Conservation (phyloP, 2,113 vertebrate species). For the Carassius auratus region DNA sequence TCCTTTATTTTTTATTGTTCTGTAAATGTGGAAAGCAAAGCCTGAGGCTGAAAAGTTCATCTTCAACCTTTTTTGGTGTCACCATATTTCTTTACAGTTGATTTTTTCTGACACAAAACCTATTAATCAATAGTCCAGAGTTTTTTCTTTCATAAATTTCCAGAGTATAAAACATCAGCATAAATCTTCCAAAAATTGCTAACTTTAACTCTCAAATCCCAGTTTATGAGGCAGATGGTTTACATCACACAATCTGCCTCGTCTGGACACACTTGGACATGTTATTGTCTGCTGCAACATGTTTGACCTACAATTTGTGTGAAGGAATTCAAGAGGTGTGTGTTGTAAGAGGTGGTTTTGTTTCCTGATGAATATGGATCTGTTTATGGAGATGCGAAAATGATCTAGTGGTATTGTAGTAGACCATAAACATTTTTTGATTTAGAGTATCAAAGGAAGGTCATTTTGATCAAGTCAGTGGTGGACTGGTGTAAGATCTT, state of each 20-base stretch:
- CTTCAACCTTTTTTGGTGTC: not conserved
- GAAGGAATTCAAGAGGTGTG: conserved; percentile 31
- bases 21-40: not conserved
- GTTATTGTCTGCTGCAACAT: conserved; percentile 17
- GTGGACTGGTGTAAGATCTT: not conserved
- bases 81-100: not conserved
- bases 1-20: not conserved
- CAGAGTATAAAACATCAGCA: not conserved
- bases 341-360: not conserved
- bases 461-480: not conserved
- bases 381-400: conserved; percentile 28
- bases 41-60: not conserved
- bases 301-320: conserved; percentile 42
- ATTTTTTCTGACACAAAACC: conserved; percentile 27
- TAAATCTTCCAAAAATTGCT: conserved; percentile 8
- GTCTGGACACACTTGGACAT: conserved; percentile 26
- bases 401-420: not conserved
- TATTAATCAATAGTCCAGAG: not conserved
- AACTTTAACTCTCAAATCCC: not conserved
- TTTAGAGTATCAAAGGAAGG: conserved; percentile 19
- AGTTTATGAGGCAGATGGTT: conserved; percentile 5
- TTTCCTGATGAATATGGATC: conserved; percentile 30
- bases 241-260: conserved; percentile 3
- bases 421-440: not conserved
- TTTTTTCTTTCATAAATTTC: not conserved